Evolutionary conservation across 2,113 vertebrate genomes (phyloP).

Genomic region (Sapayoa aenigma): DNA sequence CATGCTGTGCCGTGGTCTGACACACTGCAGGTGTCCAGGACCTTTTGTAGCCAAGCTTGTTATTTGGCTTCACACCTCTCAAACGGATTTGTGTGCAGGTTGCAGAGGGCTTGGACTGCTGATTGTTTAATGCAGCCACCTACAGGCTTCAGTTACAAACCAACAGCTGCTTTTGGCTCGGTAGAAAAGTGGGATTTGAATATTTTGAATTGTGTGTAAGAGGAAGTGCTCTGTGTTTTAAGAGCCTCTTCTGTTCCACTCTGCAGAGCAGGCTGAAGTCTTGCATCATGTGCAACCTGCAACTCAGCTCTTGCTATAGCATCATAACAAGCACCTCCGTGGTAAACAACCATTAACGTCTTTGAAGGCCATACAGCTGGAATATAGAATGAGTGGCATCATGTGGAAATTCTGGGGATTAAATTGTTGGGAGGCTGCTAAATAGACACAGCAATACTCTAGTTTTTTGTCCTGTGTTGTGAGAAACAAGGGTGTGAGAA

Average conservation of each 20-base stretch:
- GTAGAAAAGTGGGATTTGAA: not conserved
- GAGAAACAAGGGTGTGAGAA: not conserved
- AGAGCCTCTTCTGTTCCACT: not conserved
- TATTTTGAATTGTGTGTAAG: not conserved
- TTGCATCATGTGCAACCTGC: not conserved
- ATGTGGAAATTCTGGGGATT: not conserved
- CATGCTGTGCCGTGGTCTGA: not conserved
- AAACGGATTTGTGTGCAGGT: not conserved
- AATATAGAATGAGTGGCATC: not conserved
- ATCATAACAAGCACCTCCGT: fast-evolving
- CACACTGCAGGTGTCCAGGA: not conserved
- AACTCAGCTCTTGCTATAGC: fast-evolving
- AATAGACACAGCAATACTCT: not conserved
- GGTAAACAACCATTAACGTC: not conserved
- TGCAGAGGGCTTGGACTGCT: not conserved
- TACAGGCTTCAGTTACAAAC: not conserved
- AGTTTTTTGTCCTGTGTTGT: not conserved
- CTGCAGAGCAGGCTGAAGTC: not conserved
- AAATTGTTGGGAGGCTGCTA: not conserved
- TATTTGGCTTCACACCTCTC: not conserved
- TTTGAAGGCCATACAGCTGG: not conserved
- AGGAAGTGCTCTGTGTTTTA: not conserved
- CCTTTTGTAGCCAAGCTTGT: not conserved
- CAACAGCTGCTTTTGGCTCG: not conserved
- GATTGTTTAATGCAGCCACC: not conserved